Percentiles rank a stretch among this genome's conserved stretches.
These are phyloP conservation scores for Syngnathus typhle DNA, from an alignment of 2,113 vertebrate genomes.

Conservation along the genomic window DNA sequence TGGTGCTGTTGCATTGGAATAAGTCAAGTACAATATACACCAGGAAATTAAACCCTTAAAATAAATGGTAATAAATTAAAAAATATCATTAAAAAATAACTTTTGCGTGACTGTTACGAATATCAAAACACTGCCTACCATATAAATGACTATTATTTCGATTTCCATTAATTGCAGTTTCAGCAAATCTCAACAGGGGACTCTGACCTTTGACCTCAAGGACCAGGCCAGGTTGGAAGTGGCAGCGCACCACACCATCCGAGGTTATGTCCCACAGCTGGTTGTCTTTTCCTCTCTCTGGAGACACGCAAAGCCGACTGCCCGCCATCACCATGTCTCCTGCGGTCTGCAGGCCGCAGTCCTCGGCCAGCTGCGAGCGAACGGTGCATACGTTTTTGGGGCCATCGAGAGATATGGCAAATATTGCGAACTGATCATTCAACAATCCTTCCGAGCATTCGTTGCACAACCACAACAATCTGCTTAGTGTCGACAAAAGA, in stretches of 20 bases:
- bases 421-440: neutral
- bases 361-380: conserved; percentile 78
- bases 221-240: conserved; percentile 81
- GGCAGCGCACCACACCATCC: conserved; percentile 80
- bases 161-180: too few relatives aligned
- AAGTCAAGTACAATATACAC: too few relatives aligned
- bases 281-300: conserved; percentile 74
- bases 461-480: neutral
- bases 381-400: neutral
- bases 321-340: conserved; percentile 83
- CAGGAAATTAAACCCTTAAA: neutral
- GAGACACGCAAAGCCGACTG: conserved; percentile 79
- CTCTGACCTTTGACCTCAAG: conserved; percentile 94
- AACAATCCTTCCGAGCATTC: neutral
- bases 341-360: conserved; percentile 81
- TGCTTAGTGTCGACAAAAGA: neutral
- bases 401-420: too few relatives aligned
- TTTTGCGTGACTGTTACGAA: neutral
- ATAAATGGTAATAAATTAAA: neutral
- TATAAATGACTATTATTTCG: neutral
- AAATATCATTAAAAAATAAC: neutral
- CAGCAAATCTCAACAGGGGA: neutral
- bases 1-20: too few relatives aligned
- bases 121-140: neutral
- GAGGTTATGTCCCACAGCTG: conserved; percentile 84